Evolutionary conservation across 2,113 vertebrate species (phyloP).

Genomic region (Antechinus stuartii): DNA sequence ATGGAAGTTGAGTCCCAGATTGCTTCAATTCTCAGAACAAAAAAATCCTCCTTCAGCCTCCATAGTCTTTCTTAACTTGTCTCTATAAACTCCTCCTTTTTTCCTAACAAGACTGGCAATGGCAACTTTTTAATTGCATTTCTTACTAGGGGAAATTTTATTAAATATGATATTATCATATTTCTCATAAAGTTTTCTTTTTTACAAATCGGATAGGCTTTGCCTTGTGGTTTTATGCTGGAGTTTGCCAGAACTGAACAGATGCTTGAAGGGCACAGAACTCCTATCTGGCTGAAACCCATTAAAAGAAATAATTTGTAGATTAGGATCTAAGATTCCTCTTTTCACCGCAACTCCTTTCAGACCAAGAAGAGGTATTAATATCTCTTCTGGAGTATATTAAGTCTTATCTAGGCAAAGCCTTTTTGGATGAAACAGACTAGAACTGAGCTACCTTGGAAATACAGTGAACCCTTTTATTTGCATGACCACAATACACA

Average conservation of each 20-base stretch:
- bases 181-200: background rate
- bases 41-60: background rate
- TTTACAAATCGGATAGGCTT: background rate
- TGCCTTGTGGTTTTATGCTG: background rate
- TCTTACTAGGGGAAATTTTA: conserved; percentile 58
- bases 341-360: fast-evolving
- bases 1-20: background rate
- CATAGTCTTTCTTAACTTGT: background rate
- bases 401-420: background rate
- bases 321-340: background rate
- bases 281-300: background rate
- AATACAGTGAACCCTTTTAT: background rate
- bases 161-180: conserved; percentile 52
- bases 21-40: background rate
- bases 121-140: background rate
- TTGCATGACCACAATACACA: background rate
- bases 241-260: conserved; percentile 49
- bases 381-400: conserved; percentile 26
- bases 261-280: background rate
- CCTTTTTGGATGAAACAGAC: conserved; percentile 42
- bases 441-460: background rate
- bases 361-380: conserved; percentile 5
- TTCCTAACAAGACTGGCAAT: background rate
- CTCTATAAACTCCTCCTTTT: background rate
- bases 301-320: conserved; percentile 3